Evolutionary conservation across 92 coral and sea anemone species (phyloP), one percentile per base, ranked within the genome.

Genomic region (Scolanthus callimorphus): DNA sequence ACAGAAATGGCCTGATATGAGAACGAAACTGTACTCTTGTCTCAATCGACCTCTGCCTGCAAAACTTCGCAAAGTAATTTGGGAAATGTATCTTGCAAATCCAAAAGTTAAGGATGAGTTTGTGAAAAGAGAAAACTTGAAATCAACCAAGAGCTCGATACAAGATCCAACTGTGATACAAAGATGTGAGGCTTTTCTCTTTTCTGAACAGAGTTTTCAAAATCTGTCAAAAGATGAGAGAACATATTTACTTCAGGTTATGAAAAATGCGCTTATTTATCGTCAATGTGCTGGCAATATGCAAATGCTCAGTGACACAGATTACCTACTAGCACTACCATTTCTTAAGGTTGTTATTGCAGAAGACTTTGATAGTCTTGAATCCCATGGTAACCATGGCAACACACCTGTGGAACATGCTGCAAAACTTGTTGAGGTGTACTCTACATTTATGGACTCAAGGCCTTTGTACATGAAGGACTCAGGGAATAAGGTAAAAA

Each of bases 1-100:
- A 4, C 81, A 71, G 57, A 87, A 79, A 60, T 87, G 95, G 95
- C 90, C 95, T 3, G 86, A 77, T 71, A 51, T 87, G 41, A 73
- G 57, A 37, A 61, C 41, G 28, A 87, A 83, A 41, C 67, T 87
- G 55, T 74, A 65, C 41, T 21, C 80, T 3, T 82, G 90, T 49
- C 62, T 87, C 3, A 87, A 87, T 55, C 86, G 86, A 26, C 95
- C 90, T 13, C 51, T 87, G 17, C 90, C 86, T 17, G 39, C 71
- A 3, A 73, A 63, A 20, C 76, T 83, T 28, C 65, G 95, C 45
- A 82, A 53, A 26, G 72, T 83, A 28, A 62, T 87, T 2, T 87
- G 95, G 95, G 60, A 85, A 59, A 63, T 83, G 80, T 65, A 51
- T 58, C 60, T 87, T 27, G 68, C 67, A 28, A 77, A 83, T 59